A percentile compares a stretch with the other conserved stretches of the same genome.
phyloP scores from a whole-genome alignment of 2,888 invertebrate genomes.

The Therioaphis trifolii region DNA sequence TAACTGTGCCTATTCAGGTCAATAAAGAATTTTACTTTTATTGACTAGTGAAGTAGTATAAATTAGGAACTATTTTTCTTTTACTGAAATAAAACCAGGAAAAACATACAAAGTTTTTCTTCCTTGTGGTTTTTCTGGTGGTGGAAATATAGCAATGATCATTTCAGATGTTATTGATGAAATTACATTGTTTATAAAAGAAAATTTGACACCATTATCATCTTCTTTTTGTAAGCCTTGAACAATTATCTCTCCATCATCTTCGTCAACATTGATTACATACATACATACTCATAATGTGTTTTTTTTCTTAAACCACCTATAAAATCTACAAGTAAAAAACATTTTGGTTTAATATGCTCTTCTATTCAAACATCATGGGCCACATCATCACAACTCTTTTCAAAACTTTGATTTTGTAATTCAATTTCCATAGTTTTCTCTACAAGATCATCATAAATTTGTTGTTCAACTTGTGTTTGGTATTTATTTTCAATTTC shows the following conservation, averaged over 20 bases:
- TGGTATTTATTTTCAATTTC: too few relatives aligned
- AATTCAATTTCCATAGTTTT: too few relatives aligned
- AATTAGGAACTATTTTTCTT: constrained; percentile 18
- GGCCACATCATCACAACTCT: too few relatives aligned
- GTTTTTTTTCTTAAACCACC: constrained; percentile 9
- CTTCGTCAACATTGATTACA: constrained; percentile 2
- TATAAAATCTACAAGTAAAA: background rate
- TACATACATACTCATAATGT: background rate
- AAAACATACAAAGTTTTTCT: background rate
- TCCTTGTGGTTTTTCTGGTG: background rate
- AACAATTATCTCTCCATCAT: constrained; percentile 4
- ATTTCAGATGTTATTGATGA: background rate
- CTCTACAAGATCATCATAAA: too few relatives aligned
- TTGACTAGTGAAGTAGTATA: background rate
- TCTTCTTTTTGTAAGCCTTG: constrained; percentile 1
- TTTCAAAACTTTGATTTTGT: too few relatives aligned
- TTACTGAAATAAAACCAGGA: background rate
- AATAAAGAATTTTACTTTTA: background rate
- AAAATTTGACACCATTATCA: background rate
- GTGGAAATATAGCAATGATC: too few relatives aligned
- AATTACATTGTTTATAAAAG: background rate
- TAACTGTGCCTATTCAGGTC: background rate
- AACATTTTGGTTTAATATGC: background rate
- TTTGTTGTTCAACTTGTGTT: too few relatives aligned
- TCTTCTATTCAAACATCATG: too few relatives aligned